phyloP scores from a whole-genome alignment of 2,113 vertebrate genomes.

The Etia nguti region DNA sequence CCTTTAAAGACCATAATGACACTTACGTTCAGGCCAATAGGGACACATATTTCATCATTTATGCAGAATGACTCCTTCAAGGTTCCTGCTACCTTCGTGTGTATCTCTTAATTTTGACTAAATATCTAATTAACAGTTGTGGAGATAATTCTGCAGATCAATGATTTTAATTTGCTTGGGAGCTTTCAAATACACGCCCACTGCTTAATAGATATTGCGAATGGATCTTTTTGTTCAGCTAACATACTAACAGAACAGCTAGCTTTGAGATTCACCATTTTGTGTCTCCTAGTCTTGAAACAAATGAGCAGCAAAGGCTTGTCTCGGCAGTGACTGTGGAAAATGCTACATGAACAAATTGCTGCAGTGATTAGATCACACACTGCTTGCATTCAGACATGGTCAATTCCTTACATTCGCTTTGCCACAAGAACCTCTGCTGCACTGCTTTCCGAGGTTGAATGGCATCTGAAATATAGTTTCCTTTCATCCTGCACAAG shows the following conservation, averaged over 20 bases:
- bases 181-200: not conserved
- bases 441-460: constrained; percentile 18
- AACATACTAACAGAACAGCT: not conserved
- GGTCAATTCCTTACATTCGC: constrained; percentile 9
- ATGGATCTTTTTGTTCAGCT: not conserved
- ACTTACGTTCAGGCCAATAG: constrained; percentile 14
- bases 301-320: not conserved
- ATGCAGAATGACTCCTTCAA: constrained; percentile 7
- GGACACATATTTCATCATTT: constrained; percentile 30
- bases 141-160: constrained; percentile 37
- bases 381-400: constrained; percentile 1
- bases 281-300: not conserved
- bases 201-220: not conserved
- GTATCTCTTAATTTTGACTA: constrained; percentile 39
- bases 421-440: constrained; percentile 28
- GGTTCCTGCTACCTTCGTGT: not conserved
- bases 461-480: constrained; percentile 46
- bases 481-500: constrained; percentile 39
- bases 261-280: not conserved
- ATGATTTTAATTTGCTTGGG: constrained; percentile 29
- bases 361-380: not conserved
- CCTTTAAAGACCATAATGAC: constrained; percentile 38
- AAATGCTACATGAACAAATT: not conserved
- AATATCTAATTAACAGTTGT: constrained; percentile 39
- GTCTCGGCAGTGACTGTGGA: not conserved